These are phyloP conservation scores for Thelaira solivaga DNA, from an alignment of 2,888 invertebrate genomes.

Conservation along the genomic window DNA sequence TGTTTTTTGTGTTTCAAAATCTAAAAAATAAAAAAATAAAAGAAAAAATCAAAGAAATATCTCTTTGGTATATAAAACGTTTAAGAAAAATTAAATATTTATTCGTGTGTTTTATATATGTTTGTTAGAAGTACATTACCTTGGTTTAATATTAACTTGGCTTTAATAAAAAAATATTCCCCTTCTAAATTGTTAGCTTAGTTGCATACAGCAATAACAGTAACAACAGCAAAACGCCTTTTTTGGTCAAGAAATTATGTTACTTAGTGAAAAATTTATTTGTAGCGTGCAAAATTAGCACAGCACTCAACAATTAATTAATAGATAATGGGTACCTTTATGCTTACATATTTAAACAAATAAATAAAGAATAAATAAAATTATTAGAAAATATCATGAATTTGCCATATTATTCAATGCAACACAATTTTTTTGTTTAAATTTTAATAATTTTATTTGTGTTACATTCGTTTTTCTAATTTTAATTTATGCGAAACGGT, in stretches of 20 bases:
- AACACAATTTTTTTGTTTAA: conserved; percentile 9
- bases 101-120: neutral
- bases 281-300: conserved; percentile 18
- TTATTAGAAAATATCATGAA: conserved; percentile 10
- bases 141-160: conserved; percentile 56
- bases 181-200: conserved; percentile 52
- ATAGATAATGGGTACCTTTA: too few relatives aligned
- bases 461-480: conserved; percentile 28
- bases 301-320: neutral
- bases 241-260: conserved; percentile 49
- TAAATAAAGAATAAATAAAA: conserved; percentile 7
- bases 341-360: neutral
- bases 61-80: conserved; percentile 25
- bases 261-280: conserved; percentile 34
- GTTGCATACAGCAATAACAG: conserved; percentile 32
- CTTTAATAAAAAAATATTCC: conserved; percentile 44
- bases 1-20: conserved; percentile 35
- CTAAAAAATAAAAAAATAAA: conserved; percentile 22
- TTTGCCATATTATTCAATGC: conserved; percentile 37
- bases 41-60: conserved; percentile 21
- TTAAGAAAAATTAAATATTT: conserved; percentile 17
- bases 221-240: conserved; percentile 45
- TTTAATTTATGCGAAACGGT: conserved; percentile 59
- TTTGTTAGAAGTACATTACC: conserved; percentile 51
- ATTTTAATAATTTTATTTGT: conserved; percentile 30